These are phyloP conservation scores for Ophion slaviceki DNA, from an alignment of 2,888 invertebrate species.

Conservation along the genomic window DNA sequence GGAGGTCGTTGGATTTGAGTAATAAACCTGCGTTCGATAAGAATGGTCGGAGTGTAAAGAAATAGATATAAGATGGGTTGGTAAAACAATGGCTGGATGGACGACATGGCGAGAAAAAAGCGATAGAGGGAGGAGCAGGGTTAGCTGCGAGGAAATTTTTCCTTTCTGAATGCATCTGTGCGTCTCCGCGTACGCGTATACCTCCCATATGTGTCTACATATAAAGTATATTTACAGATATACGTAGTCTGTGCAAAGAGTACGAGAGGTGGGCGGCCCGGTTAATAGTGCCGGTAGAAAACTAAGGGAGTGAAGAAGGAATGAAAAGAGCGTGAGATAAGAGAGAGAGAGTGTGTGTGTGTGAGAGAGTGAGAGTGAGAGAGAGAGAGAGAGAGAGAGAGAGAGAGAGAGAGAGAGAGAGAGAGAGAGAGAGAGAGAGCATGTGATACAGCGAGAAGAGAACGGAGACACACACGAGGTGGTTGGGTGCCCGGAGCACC, in stretches of 20 bases:
- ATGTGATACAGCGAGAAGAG: slow-evolving; percentile 74
- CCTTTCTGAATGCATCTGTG: slow-evolving; percentile 16
- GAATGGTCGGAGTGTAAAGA: neutral
- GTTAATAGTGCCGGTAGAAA: slow-evolving; percentile 48
- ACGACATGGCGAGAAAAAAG: neutral
- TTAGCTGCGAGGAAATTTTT: slow-evolving; percentile 28
- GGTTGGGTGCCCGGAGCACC: slow-evolving; percentile 37
- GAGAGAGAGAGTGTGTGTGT: no score
- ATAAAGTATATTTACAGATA: neutral
- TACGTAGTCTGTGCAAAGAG: slow-evolving; percentile 2
- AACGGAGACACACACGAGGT: slow-evolving; percentile 55
- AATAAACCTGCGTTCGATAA: neutral
- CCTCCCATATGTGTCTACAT: slow-evolving; percentile 5
- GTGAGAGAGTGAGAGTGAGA: slow-evolving; percentile 69
- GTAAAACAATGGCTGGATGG: slow-evolving; percentile 40
- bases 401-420: slow-evolving; percentile 70
- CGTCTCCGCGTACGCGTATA: slow-evolving; percentile 17
- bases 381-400: slow-evolving; percentile 60
- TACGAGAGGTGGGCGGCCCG: slow-evolving; percentile 33
- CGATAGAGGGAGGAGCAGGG: neutral
- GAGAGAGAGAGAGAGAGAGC: slow-evolving; percentile 67
- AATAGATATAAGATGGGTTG: slow-evolving; percentile 2
- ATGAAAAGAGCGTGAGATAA: slow-evolving; percentile 15
- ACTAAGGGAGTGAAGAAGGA: slow-evolving; percentile 37
- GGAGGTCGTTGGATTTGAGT: neutral